Percentiles rank a stretch among this genome's conserved stretches.
phyloP scores from a whole-genome alignment of 2,113 vertebrate genomes.

The Origma solitaria region DNA sequence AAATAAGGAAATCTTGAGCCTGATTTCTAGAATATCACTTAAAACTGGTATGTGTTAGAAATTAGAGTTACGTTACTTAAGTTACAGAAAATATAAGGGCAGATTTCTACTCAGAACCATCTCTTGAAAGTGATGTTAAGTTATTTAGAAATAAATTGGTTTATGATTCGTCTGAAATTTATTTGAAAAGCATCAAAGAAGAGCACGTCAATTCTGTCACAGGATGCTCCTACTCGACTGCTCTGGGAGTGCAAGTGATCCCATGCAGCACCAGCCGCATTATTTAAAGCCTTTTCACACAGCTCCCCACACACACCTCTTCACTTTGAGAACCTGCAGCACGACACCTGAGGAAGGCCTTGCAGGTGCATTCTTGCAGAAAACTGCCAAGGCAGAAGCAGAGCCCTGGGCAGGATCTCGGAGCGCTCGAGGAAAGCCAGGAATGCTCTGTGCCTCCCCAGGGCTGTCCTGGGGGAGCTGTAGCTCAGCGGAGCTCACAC shows the following conservation, averaged over 20 bases:
- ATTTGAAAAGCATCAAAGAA: neutral
- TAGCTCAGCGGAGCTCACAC: fast-evolving
- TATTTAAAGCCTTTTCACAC: neutral
- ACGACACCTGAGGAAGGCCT: neutral
- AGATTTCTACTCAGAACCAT: neutral
- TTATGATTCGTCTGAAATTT: neutral
- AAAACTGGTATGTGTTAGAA: neutral
- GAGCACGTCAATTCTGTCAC: neutral
- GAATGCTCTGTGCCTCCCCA: fast-evolving
- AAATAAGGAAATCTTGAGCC: neutral
- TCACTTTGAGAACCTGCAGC: neutral
- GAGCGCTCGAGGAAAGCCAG: fast-evolving
- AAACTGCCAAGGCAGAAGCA: neutral
- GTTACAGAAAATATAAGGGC: neutral
- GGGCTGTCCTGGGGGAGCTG: neutral
- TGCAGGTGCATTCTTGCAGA: neutral
- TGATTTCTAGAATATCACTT: neutral
- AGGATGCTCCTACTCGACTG: neutral
- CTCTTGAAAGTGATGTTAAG: neutral
- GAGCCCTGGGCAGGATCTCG: neutral
- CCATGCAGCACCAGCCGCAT: neutral
- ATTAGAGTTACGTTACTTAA: neutral
- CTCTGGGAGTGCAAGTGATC: neutral
- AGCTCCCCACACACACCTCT: neutral
- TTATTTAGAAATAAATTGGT: neutral